phyloP scores from a whole-genome alignment of 1,140 invertebrate species.

The Drosophila tropicalis region DNA sequence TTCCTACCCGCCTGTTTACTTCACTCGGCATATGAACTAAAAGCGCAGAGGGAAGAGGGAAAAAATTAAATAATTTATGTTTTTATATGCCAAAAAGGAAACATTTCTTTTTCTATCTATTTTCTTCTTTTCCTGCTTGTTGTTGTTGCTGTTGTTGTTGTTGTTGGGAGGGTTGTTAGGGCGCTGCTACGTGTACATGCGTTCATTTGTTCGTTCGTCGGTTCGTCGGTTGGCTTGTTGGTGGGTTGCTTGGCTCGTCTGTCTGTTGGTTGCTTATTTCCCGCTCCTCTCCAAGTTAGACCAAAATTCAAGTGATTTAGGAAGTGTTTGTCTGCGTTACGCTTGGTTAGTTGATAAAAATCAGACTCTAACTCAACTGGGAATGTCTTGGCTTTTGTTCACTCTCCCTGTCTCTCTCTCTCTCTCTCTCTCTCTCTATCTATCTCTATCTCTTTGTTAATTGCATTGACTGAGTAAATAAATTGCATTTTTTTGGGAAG shows the following conservation, averaged over 20 bases:
- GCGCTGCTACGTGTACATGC: not conserved
- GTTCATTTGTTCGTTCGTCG: not conserved
- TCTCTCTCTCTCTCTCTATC: conserved; percentile 2
- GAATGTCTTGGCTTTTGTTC: conserved; percentile 17
- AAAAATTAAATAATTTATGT: conserved; percentile 81
- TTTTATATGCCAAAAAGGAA: conserved; percentile 73
- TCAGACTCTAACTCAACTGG: conserved; percentile 49
- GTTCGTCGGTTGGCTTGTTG: too few relatives aligned
- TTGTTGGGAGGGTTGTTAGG: conserved; percentile 7
- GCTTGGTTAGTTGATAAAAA: conserved; percentile 82
- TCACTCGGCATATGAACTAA: not conserved
- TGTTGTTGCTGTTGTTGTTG: conserved; percentile 3
- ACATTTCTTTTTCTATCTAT: conserved; percentile 47
- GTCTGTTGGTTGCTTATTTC: not conserved
- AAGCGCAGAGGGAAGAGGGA: conserved; percentile 1
- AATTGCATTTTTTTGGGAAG: conserved; percentile 67
- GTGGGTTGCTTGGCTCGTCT: too few relatives aligned
- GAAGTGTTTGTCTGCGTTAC: conserved; percentile 82
- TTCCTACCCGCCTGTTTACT: conserved; percentile 23
- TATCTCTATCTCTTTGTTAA: conserved; percentile 36
- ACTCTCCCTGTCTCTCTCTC: not conserved
- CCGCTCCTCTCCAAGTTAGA: not conserved
- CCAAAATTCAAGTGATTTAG: conserved; percentile 77
- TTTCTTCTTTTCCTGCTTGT: not conserved
- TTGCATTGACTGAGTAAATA: conserved; percentile 58